phyloP scores from a whole-genome alignment of 2,113 vertebrate species.

The Sphyrna mokarran region DNA sequence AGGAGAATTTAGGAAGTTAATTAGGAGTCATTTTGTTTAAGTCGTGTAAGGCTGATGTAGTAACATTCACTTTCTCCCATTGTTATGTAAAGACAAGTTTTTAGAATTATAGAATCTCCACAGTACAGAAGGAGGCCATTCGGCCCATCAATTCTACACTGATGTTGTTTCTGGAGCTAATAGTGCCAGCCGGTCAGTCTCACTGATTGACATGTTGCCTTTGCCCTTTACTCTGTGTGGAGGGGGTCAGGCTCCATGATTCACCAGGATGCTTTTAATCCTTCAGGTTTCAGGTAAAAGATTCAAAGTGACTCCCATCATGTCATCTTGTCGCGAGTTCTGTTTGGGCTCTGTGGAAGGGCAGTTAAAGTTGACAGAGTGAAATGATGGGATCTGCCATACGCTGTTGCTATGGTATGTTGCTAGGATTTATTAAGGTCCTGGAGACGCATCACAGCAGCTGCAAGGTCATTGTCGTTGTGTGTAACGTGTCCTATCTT shows the following conservation, averaged over 20 bases:
- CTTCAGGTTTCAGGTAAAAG: neutral
- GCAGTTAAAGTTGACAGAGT: neutral
- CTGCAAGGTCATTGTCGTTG: constrained; percentile 25
- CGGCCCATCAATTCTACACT: too few species aligned
- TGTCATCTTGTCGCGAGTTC: neutral
- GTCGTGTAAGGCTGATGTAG: neutral
- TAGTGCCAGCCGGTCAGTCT: neutral
- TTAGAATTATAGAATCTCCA: too few species aligned
- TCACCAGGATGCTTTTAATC: neutral
- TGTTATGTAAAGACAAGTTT: neutral
- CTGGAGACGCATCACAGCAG: constrained; percentile 3
- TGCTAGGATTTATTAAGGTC: constrained; percentile 26
- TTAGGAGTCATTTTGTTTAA: neutral
- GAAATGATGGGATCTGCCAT: constrained; percentile 13
- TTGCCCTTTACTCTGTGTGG: neutral
- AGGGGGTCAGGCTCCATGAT: neutral
- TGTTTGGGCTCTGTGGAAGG: neutral
- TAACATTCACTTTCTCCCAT: neutral
- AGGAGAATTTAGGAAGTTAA: neutral
- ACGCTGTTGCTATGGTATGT: constrained; percentile 18
- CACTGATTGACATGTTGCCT: neutral
- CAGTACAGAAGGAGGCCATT: too few species aligned
- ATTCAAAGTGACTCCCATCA: neutral
- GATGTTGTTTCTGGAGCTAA: too few species aligned
- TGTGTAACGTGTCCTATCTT: neutral